These are phyloP conservation scores for Galeopterus variegatus DNA, from an alignment of 2,113 vertebrate species.

Conservation along the genomic window DNA sequence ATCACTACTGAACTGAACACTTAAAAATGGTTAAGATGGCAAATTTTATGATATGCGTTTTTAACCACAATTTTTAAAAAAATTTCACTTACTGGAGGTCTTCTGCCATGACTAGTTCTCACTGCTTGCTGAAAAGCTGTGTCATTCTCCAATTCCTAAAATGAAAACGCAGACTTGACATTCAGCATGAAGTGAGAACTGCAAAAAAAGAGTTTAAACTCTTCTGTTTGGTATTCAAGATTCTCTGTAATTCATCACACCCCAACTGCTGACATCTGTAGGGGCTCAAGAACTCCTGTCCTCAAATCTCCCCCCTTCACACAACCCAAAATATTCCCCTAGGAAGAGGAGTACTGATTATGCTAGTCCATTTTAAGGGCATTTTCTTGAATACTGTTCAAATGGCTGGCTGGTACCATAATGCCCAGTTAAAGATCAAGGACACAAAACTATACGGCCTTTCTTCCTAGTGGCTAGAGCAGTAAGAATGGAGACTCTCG, in stretches of 20 bases:
- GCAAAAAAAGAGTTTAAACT: not conserved
- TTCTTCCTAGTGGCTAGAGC: not conserved
- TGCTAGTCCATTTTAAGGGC: not conserved
- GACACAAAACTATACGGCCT: not conserved
- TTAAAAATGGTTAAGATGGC: not conserved
- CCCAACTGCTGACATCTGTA: not conserved
- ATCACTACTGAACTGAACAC: not conserved
- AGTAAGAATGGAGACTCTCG: not conserved
- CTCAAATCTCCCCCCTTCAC: not conserved
- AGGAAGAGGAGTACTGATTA: not conserved
- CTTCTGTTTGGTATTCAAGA: not conserved
- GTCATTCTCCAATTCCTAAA: slow-evolving; percentile 97
- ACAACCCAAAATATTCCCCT: not conserved
- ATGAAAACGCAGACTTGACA: slow-evolving; percentile 64
- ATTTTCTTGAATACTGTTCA: not conserved
- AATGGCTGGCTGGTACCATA: not conserved
- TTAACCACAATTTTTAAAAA: not conserved
- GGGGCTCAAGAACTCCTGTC: not conserved
- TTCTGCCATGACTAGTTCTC: slow-evolving; percentile 96
- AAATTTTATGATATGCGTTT: not conserved
- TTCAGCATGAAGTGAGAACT: slow-evolving; percentile 45
- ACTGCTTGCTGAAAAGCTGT: slow-evolving; percentile 95
- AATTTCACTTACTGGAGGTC: slow-evolving; percentile 93
- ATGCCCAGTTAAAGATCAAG: not conserved
- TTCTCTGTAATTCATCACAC: not conserved